Conservation (phyloP, 1,140 invertebrate genomes). For the Pollicipes pollicipes region DNA sequence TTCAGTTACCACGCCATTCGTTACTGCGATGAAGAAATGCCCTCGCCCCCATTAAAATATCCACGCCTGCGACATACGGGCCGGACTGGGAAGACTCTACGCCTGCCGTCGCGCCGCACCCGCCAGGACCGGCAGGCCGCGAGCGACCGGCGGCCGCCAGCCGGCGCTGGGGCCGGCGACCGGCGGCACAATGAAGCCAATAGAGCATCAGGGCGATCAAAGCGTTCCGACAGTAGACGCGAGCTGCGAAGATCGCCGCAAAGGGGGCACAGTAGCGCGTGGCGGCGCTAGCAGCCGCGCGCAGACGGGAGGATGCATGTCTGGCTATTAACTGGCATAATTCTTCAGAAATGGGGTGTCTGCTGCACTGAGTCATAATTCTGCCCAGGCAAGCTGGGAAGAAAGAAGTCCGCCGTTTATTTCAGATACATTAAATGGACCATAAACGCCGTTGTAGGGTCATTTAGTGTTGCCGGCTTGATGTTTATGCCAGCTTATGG, state of each 20-base stretch:
- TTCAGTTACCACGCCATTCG: not conserved
- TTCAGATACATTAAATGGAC: conserved; percentile 1
- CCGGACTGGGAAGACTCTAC: not conserved
- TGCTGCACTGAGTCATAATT: not conserved
- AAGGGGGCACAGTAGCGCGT: not conserved
- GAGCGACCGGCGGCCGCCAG: not conserved
- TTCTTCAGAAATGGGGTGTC: conserved; percentile 1
- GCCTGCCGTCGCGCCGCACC: not conserved
- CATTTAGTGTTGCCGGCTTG: not conserved
- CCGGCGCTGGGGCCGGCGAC: too few relatives aligned
- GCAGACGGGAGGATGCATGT: not conserved
- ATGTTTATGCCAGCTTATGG: conserved; percentile 1
- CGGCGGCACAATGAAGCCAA: not conserved
- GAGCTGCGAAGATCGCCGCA: not conserved
- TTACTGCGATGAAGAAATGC: not conserved
- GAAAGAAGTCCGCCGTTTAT: not conserved
- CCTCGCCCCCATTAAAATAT: not conserved
- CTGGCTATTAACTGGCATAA: not conserved
- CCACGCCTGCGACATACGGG: not conserved
- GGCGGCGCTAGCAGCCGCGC: too few relatives aligned
- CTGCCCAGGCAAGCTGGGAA: not conserved
- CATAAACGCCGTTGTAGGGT: not conserved
- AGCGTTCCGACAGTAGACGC: not conserved
- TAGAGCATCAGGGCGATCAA: not conserved
- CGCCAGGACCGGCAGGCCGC: not conserved